Evolutionary conservation across 2,888 invertebrate genomes (phyloP).

Genomic region (Leucania comma): DNA sequence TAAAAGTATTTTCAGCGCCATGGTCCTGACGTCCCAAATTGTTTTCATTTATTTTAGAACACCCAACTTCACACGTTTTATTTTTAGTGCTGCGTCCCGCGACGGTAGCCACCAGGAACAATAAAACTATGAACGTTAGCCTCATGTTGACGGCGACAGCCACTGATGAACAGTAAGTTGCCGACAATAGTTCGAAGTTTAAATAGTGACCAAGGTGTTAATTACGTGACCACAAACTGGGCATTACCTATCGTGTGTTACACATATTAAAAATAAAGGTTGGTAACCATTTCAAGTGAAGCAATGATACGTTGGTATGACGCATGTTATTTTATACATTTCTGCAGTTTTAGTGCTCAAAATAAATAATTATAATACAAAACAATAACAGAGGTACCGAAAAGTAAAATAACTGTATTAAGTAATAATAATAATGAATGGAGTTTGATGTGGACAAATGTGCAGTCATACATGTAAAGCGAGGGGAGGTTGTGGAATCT

Average conservation of each 20-base stretch:
- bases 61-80: not conserved
- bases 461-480: too few species aligned
- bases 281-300: not conserved
- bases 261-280: not conserved
- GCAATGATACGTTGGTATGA: not conserved
- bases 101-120: not conserved
- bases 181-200: not conserved
- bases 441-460: too few species aligned
- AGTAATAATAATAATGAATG: too few species aligned
- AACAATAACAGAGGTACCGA: too few species aligned
- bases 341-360: too few species aligned
- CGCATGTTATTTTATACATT: not conserved
- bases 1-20: not conserved
- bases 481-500: too few species aligned
- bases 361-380: too few species aligned
- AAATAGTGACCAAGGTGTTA: not conserved
- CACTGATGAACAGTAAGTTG: not conserved
- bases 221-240: conserved; percentile 4
- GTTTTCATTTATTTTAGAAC: not conserved
- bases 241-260: not conserved
- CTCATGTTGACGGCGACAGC: conserved; percentile 11
- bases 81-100: not conserved
- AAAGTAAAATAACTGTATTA: too few species aligned
- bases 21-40: not conserved
- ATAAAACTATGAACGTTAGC: not conserved